These are phyloP conservation scores for Leptinotarsa undecemlineata DNA, from an alignment of 1,140 invertebrate species.

Conservation along the genomic window DNA sequence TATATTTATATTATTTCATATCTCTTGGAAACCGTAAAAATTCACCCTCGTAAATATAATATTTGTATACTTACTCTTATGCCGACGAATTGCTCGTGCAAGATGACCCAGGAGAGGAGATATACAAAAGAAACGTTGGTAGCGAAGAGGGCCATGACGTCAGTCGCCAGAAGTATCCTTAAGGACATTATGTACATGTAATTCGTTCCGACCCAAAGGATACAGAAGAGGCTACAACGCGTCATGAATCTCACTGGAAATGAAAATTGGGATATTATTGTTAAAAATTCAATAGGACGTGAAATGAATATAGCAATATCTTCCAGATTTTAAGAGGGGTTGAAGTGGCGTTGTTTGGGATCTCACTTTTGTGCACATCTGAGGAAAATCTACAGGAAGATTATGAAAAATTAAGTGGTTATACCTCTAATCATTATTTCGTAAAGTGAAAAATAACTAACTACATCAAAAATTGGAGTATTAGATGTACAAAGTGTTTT, in stretches of 20 bases:
- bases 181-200: conserved; percentile 89
- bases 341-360: too few species aligned
- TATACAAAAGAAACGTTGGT: conserved; percentile 93
- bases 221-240: conserved; percentile 83
- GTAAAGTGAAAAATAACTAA: too few species aligned
- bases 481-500: too few species aligned
- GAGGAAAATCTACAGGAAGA: too few species aligned
- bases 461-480: too few species aligned
- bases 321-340: too few species aligned
- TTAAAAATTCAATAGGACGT: not conserved
- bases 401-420: too few species aligned
- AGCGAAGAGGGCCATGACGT: conserved; percentile 89
- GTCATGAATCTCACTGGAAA: conserved; percentile 78
- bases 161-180: conserved; percentile 83
- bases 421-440: too few species aligned
- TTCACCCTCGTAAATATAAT: not conserved
- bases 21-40: not conserved
- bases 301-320: too few species aligned
- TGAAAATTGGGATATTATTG: conserved; percentile 9
- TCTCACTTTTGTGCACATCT: too few species aligned
- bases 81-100: conserved; percentile 95
- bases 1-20: not conserved
- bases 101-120: conserved; percentile 91
- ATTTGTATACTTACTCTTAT: conserved; percentile 74
- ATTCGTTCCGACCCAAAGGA: conserved; percentile 89